These are phyloP conservation scores for Epistrophella euchroma DNA, from an alignment of 2,888 invertebrate species.

Conservation along the genomic window DNA sequence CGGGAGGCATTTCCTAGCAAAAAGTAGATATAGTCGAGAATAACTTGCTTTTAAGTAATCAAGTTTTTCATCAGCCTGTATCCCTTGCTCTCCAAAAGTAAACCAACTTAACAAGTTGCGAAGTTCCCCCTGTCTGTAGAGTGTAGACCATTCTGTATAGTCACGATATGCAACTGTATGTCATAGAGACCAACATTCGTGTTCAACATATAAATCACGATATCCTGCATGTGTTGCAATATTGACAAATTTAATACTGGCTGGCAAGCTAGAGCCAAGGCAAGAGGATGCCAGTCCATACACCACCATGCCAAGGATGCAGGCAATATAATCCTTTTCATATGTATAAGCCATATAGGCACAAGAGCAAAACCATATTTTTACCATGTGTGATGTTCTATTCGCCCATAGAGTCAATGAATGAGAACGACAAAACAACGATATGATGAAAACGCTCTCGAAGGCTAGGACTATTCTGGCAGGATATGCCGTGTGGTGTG, in stretches of 20 bases:
- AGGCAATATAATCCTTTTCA: conserved; percentile 34
- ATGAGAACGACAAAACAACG: conserved; percentile 31
- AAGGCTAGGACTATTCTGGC: background rate
- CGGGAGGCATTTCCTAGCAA: background rate
- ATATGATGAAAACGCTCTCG: conserved; percentile 12
- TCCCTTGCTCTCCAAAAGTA: background rate
- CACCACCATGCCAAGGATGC: conserved; percentile 1
- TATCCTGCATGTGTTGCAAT: conserved; percentile 73
- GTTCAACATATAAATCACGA: conserved; percentile 70
- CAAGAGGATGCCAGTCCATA: background rate
- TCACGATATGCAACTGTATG: conserved; percentile 31
- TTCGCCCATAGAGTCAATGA: conserved; percentile 20
- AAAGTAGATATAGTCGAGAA: background rate
- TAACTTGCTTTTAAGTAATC: background rate
- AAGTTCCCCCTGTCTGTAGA: conserved; percentile 6
- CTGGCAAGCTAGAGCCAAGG: conserved; percentile 22
- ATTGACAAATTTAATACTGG: conserved; percentile 75
- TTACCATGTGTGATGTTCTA: conserved; percentile 21
- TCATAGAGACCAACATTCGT: conserved; percentile 58
- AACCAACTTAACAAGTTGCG: background rate
- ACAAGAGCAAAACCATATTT: conserved; percentile 31
- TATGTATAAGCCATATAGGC: background rate
- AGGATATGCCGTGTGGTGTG: conserved; percentile 16
- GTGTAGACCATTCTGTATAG: conserved; percentile 2
- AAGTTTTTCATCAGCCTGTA: background rate